Conservation (phyloP, 2,113 vertebrate genomes). For the Ctenodactylus gundi region DNA sequence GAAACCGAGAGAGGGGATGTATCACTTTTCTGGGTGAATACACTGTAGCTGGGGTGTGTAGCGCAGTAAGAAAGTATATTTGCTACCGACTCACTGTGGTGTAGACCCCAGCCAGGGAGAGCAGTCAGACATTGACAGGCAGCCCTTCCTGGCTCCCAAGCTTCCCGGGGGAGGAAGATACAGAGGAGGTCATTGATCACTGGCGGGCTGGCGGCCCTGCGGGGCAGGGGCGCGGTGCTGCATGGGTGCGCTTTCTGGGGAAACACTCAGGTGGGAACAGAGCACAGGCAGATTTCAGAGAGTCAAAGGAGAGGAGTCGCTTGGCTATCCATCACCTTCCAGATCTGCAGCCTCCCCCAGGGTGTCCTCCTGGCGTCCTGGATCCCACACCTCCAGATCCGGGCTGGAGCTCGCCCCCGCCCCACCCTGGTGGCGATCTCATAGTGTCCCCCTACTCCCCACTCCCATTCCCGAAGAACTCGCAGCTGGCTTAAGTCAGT, state of each 20-base stretch:
- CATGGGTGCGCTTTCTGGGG: constrained; percentile 26
- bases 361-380: neutral
- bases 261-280: neutral
- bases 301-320: neutral
- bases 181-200: constrained; percentile 62
- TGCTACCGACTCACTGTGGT: neutral
- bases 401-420: neutral
- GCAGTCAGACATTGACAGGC: neutral
- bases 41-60: neutral
- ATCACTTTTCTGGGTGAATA: constrained; percentile 28
- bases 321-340: neutral
- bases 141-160: neutral
- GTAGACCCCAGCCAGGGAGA: neutral
- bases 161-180: constrained; percentile 46
- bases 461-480: neutral
- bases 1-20: neutral
- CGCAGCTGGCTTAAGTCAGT: constrained; percentile 53
- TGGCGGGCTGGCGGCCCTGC: no score
- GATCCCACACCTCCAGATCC: neutral
- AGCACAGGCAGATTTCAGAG: neutral
- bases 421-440: neutral
- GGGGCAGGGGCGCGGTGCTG: constrained; percentile 37
- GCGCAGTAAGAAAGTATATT: neutral
- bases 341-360: neutral
- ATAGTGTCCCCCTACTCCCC: neutral